Conservation (phyloP, 2,888 invertebrate species). For the Apodemia duryi region DNA sequence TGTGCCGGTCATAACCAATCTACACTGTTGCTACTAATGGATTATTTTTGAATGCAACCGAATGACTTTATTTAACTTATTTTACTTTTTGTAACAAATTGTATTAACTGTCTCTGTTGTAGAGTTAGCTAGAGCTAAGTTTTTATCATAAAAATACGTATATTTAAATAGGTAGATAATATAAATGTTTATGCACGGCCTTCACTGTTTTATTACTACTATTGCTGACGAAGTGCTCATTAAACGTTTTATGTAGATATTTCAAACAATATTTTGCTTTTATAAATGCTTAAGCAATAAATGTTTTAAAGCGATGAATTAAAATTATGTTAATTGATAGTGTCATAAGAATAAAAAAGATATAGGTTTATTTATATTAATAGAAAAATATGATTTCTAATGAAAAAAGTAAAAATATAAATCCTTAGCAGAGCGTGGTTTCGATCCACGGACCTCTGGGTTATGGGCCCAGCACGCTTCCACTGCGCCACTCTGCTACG, state of each 20-base stretch:
- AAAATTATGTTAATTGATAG: too few species aligned
- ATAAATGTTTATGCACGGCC: background rate
- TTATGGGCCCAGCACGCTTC: constrained; percentile 92
- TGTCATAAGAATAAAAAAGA: too few species aligned
- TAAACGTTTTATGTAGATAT: constrained; percentile 29
- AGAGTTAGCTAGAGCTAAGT: too few species aligned
- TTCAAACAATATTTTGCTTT: background rate
- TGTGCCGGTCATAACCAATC: constrained; percentile 55
- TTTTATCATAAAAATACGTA: background rate
- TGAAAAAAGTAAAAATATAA: background rate
- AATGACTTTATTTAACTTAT: background rate
- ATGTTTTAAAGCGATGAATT: too few species aligned
- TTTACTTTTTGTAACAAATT: background rate
- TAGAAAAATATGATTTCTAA: background rate
- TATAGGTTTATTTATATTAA: background rate
- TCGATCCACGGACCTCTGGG: constrained; percentile 96
- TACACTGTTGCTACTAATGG: constrained; percentile 17
- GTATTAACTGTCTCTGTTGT: too few species aligned
- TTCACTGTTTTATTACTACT: background rate
- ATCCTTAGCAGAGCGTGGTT: constrained; percentile 87
- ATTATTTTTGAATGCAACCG: constrained; percentile 8
- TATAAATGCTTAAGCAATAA: too few species aligned
- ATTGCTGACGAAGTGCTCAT: constrained; percentile 1
- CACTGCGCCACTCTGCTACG: constrained; percentile 89
- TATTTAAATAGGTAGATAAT: background rate